These are phyloP conservation scores for Eueides isabella DNA, from an alignment of 1,140 invertebrate genomes.

Conservation along the genomic window DNA sequence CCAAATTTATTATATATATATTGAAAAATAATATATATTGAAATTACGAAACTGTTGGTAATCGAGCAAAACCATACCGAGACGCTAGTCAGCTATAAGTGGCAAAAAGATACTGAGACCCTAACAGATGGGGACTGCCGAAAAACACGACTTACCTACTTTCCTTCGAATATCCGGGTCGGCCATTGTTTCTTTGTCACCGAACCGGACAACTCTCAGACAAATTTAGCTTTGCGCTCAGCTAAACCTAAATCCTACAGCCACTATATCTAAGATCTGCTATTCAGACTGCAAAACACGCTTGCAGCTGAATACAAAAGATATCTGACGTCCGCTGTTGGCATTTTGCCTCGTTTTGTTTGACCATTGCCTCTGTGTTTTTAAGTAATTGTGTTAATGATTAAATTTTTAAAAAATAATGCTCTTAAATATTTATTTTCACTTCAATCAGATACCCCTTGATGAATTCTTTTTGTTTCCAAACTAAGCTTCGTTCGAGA, in stretches of 20 bases:
- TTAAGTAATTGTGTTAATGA: constrained; percentile 57
- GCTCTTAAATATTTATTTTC: not conserved
- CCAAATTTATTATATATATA: no score
- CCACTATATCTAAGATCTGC: constrained; percentile 30
- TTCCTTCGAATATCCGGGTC: constrained; percentile 59
- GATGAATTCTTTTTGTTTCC: not conserved
- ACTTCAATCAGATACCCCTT: not conserved
- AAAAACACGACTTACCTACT: constrained; percentile 35
- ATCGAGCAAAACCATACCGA: not conserved
- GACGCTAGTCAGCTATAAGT: not conserved
- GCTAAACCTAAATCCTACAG: constrained; percentile 38
- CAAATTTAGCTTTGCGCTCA: constrained; percentile 59
- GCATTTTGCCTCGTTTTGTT: constrained; percentile 56
- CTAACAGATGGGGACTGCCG: constrained; percentile 21
- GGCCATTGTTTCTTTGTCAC: constrained; percentile 71
- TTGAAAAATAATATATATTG: no score
- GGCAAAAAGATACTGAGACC: constrained; percentile 13
- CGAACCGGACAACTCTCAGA: constrained; percentile 51
- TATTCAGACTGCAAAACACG: constrained; percentile 39
- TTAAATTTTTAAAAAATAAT: constrained; percentile 30
- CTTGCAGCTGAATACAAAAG: constrained; percentile 57
- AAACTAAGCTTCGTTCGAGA: not conserved
- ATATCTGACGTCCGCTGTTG: constrained; percentile 55
- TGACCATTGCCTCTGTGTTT: constrained; percentile 48
- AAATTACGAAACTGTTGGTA: not conserved